These are phyloP conservation scores for Thripadectes ignobilis DNA, from an alignment of 2,797 vertebrate species.

Conservation along the genomic window DNA sequence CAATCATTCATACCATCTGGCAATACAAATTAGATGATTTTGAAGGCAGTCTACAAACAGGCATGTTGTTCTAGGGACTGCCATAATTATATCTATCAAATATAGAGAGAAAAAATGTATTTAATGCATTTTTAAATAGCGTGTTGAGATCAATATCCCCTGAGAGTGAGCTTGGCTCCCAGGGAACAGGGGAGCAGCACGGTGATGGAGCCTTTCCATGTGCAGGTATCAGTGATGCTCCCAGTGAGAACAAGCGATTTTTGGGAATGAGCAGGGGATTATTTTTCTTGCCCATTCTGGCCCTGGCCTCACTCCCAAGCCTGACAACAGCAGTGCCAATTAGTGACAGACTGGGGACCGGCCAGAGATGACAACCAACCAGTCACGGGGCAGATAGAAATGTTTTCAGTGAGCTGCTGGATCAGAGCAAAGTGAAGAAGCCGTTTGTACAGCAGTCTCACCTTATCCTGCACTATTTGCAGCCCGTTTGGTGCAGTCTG, in stretches of 20 bases:
- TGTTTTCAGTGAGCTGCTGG: neutral
- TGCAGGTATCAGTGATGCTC: neutral
- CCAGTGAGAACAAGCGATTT: neutral
- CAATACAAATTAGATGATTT: conserved; percentile 71
- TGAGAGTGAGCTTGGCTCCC: neutral
- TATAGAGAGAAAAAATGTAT: conserved; percentile 8
- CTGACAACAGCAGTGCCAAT: conserved; percentile 15
- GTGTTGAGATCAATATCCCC: conserved; percentile 11
- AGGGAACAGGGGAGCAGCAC: neutral
- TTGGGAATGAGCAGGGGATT: neutral
- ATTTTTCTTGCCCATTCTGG: conserved; percentile 4
- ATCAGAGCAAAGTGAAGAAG: neutral
- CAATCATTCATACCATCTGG: conserved; percentile 74
- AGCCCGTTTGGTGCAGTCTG: neutral
- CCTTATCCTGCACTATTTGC: neutral
- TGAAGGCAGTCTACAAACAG: conserved; percentile 65
- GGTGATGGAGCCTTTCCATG: accelerated
- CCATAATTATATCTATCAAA: conserved; percentile 66
- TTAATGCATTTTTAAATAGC: conserved; percentile 40
- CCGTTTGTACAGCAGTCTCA: neutral
- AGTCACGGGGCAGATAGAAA: neutral
- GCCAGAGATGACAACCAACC: neutral
- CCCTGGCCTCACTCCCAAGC: conserved; percentile 30
- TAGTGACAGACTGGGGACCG: conserved; percentile 34
- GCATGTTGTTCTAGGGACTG: conserved; percentile 60